phyloP scores from a whole-genome alignment of 1,140 invertebrate species.

The honey bee (Apis mellifera) region DNA sequence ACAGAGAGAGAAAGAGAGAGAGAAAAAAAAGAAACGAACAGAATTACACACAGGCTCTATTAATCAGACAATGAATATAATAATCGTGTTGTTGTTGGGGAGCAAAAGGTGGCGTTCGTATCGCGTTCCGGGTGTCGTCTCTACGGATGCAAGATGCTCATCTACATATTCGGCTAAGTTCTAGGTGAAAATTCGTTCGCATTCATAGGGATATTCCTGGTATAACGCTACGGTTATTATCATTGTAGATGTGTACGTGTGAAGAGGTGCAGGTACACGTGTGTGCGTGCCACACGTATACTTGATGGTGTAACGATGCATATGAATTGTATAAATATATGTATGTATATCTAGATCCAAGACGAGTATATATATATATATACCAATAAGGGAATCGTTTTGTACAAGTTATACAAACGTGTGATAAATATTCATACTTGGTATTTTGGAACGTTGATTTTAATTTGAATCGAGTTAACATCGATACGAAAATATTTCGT shows the following conservation, averaged over 20 bases:
- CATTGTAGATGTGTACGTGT: background rate
- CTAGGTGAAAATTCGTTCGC: background rate
- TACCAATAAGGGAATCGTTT: slow-evolving; percentile 34
- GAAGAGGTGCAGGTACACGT: background rate
- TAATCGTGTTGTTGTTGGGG: background rate
- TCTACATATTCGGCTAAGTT: slow-evolving; percentile 60
- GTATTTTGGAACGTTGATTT: slow-evolving; percentile 28
- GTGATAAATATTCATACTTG: slow-evolving; percentile 10
- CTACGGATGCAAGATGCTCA: slow-evolving; percentile 70
- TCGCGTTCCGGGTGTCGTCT: slow-evolving; percentile 11
- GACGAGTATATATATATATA: slow-evolving; percentile 14
- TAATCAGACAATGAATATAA: slow-evolving; percentile 10
- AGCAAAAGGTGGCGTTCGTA: slow-evolving; percentile 1
- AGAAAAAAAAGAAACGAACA: background rate
- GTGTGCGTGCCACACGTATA: background rate
- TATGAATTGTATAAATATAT: slow-evolving; percentile 3
- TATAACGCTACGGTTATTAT: background rate
- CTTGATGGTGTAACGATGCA: slow-evolving; percentile 2
- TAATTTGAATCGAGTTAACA: too few relatives aligned
- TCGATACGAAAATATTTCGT: too few relatives aligned
- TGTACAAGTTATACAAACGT: slow-evolving; percentile 15
- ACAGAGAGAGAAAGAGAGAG: too few relatives aligned
- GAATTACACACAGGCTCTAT: slow-evolving; percentile 18
- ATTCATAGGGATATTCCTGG: slow-evolving; percentile 35
- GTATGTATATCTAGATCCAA: slow-evolving; percentile 43